Conservation (phyloP, 2,113 vertebrate genomes). For the Plectropomus leopardus region DNA sequence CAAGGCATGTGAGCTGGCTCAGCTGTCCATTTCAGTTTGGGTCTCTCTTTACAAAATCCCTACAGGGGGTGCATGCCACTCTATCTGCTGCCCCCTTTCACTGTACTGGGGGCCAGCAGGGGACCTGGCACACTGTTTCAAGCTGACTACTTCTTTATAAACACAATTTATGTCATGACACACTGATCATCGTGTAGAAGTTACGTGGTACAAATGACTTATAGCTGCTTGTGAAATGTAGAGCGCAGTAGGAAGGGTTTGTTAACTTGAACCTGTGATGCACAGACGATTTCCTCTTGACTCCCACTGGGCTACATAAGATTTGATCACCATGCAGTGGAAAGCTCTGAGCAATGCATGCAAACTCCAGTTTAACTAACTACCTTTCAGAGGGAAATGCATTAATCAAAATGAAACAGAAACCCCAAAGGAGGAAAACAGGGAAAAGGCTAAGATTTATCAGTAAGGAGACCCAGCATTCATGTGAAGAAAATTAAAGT, state of each 20-base stretch:
- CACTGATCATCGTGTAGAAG: slow-evolving; percentile 38
- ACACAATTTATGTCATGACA: slow-evolving; percentile 64
- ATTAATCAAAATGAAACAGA: slow-evolving; percentile 7
- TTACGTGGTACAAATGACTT: slow-evolving; percentile 47
- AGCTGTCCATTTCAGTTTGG: slow-evolving; percentile 67
- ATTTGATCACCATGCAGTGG: slow-evolving; percentile 3
- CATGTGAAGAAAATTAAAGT: not conserved
- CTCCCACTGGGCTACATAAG: not conserved
- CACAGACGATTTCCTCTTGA: not conserved
- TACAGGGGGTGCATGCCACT: slow-evolving; percentile 53
- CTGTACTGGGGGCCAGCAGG: slow-evolving; percentile 41
- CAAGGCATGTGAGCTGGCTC: slow-evolving; percentile 57
- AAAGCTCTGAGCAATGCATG: slow-evolving; percentile 3
- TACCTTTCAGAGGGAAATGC: not conserved
- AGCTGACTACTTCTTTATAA: slow-evolving; percentile 24
- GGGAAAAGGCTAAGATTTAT: slow-evolving; percentile 1
- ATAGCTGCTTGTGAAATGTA: slow-evolving; percentile 2
- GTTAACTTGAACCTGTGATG: slow-evolving; percentile 22
- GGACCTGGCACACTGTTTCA: slow-evolving; percentile 44
- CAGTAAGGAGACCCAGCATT: not conserved
- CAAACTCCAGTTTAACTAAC: not conserved
- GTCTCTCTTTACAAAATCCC: slow-evolving; percentile 73
- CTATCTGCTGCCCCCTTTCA: slow-evolving; percentile 18
- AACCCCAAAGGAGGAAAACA: not conserved
- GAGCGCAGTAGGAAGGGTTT: not conserved